These are phyloP conservation scores for Rugalucina vietnamica DNA, from an alignment of 2,888 invertebrate species.

Conservation along the genomic window DNA sequence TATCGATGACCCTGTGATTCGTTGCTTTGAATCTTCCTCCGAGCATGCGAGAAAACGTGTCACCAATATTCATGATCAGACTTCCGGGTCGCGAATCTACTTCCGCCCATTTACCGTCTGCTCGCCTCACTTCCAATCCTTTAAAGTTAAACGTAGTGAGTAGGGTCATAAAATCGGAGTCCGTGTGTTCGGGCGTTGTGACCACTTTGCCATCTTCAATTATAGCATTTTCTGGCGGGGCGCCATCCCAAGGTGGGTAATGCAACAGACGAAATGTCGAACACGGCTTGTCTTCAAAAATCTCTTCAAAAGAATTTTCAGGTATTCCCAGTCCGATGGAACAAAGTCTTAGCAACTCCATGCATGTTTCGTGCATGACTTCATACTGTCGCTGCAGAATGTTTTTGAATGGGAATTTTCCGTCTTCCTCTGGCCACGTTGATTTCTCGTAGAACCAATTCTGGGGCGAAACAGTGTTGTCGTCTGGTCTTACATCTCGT, in stretches of 20 bases:
- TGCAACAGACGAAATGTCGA: conserved; percentile 70
- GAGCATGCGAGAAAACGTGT: conserved; percentile 66
- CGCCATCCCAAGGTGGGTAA: conserved; percentile 66
- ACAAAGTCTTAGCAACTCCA: conserved; percentile 65
- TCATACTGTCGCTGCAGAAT: conserved; percentile 60
- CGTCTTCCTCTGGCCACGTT: conserved; percentile 66
- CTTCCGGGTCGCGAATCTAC: conserved; percentile 62
- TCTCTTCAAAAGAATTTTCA: conserved; percentile 63
- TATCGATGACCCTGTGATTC: conserved; percentile 66
- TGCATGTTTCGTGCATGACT: conserved; percentile 61
- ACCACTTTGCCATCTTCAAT: conserved; percentile 62
- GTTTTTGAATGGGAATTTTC: conserved; percentile 59
- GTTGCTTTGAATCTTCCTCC: conserved; percentile 68
- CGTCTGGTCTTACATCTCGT: conserved; percentile 52
- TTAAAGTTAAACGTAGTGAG: conserved; percentile 60
- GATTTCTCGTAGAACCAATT: conserved; percentile 67
- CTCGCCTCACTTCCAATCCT: conserved; percentile 61
- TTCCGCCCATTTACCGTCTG: conserved; percentile 61
- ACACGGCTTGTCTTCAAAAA: conserved; percentile 65
- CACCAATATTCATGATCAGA: conserved; percentile 71
- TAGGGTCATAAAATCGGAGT: conserved; percentile 67
- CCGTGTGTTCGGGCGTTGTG: conserved; percentile 68
- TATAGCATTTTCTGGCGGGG: conserved; percentile 50
- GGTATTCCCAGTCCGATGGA: conserved; percentile 66
- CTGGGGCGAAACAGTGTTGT: conserved; percentile 45